Conservation (phyloP, 2,888 invertebrate genomes). For the Melieria picta region DNA sequence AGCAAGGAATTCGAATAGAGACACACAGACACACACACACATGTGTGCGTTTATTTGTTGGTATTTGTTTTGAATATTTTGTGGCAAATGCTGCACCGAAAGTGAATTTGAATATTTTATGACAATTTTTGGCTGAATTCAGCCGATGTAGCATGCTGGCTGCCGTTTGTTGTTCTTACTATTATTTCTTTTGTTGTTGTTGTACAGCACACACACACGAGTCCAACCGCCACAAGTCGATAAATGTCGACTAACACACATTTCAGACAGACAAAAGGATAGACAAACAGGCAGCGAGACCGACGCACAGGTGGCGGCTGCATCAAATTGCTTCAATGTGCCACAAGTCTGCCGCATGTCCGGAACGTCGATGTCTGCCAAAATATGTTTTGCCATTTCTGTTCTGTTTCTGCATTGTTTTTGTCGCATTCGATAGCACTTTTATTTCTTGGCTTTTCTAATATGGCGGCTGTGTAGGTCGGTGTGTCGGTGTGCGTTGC, state of each 20-base stretch:
- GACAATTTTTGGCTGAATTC: slow-evolving; percentile 43
- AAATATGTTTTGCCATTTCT: not conserved
- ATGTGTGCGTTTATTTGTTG: not conserved
- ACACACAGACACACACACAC: not conserved
- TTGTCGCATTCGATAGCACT: not conserved
- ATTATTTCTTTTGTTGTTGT: slow-evolving; percentile 17
- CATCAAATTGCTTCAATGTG: slow-evolving; percentile 19
- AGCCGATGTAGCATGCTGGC: slow-evolving; percentile 36
- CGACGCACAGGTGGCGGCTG: slow-evolving; percentile 34
- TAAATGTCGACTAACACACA: not conserved
- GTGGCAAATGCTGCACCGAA: slow-evolving; percentile 32
- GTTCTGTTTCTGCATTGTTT: not conserved
- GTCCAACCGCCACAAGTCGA: not conserved
- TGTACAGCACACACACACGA: not conserved
- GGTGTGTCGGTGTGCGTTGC: not conserved
- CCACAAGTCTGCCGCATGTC: too few species aligned
- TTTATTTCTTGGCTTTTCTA: not conserved
- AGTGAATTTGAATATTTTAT: slow-evolving; percentile 46
- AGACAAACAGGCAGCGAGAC: not conserved
- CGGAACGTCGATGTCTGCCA: not conserved
- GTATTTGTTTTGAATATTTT: slow-evolving; percentile 11
- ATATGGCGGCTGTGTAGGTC: not conserved
- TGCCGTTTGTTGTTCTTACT: not conserved
- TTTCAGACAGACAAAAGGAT: not conserved
- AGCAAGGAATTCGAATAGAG: not conserved